A percentile compares a stretch with the other conserved stretches of the same genome.
Evolutionary conservation across 53 echinoderm and acorn worm genomes (phyloP).

Genomic region (Holothuria scabra): DNA sequence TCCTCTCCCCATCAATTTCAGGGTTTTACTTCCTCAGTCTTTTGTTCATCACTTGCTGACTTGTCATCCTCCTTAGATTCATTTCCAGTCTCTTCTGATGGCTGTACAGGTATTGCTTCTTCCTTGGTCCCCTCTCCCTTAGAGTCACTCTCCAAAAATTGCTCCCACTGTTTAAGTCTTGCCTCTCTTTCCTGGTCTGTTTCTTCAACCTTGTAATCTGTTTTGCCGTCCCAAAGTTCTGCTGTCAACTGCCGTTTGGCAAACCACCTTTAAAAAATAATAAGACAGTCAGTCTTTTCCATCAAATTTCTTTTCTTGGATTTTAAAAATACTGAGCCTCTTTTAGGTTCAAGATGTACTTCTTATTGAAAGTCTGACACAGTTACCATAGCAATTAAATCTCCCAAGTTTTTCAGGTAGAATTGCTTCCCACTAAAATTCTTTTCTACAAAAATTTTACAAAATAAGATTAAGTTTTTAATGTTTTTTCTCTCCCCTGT

Average conservation of each 20-base stretch:
- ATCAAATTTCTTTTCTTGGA: background rate
- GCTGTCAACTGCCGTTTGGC: conserved; percentile 77
- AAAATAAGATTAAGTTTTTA: too few species aligned
- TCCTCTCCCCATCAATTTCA: background rate
- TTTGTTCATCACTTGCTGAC: conserved; percentile 14
- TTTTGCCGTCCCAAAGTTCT: conserved; percentile 88
- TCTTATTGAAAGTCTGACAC: too few species aligned
- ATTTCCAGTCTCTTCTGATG: background rate
- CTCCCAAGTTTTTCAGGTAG: too few species aligned
- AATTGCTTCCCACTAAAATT: too few species aligned
- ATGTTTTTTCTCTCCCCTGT: too few species aligned
- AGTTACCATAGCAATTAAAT: too few species aligned
- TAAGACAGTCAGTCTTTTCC: too few species aligned
- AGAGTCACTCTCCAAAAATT: conserved; percentile 74
- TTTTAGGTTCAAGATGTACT: too few species aligned
- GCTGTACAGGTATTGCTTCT: background rate
- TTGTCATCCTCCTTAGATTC: background rate
- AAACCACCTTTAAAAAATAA: conserved; percentile 76
- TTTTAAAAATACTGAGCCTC: too few species aligned
- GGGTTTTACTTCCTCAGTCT: conserved; percentile 17
- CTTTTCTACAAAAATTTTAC: too few species aligned
- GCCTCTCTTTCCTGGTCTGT: conserved; percentile 92
- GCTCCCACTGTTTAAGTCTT: conserved; percentile 87
- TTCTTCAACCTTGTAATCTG: conserved; percentile 96
- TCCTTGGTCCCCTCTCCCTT: conserved; percentile 17